These are phyloP conservation scores for Falcaria lacertinaria DNA, from an alignment of 2,888 invertebrate species.

Conservation along the genomic window DNA sequence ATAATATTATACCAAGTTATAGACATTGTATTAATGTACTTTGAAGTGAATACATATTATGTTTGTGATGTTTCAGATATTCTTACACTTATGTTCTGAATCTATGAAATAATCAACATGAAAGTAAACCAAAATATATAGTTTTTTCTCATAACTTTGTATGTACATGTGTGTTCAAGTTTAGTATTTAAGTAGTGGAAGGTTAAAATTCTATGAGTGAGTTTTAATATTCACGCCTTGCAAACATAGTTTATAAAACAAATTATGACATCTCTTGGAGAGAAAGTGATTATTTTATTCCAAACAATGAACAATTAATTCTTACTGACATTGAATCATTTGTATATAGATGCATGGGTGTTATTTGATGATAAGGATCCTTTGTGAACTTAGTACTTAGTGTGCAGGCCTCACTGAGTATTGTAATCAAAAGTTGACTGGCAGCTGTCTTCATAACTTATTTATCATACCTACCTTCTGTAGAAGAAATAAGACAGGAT, in stretches of 20 bases:
- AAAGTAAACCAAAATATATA: slow-evolving; percentile 70
- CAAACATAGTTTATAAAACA: slow-evolving; percentile 43
- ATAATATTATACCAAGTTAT: slow-evolving; percentile 4
- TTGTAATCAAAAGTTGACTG: slow-evolving; percentile 20
- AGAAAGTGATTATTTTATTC: slow-evolving; percentile 65
- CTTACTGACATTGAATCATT: slow-evolving; percentile 34
- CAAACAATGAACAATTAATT: slow-evolving; percentile 66
- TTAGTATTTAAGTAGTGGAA: slow-evolving; percentile 63
- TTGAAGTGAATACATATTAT: slow-evolving; percentile 28
- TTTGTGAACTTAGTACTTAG: slow-evolving; percentile 22
- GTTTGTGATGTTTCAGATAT: slow-evolving; percentile 35
- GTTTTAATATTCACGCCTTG: slow-evolving; percentile 42
- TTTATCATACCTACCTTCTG: not conserved
- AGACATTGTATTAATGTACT: slow-evolving; percentile 7
- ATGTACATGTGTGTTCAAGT: slow-evolving; percentile 73
- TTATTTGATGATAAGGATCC: slow-evolving; percentile 30
- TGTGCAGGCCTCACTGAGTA: slow-evolving; percentile 29
- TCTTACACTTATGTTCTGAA: slow-evolving; percentile 25
- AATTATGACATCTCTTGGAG: slow-evolving; percentile 46
- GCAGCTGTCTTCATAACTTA: not conserved
- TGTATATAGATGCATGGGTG: slow-evolving; percentile 34
- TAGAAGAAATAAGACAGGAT: not conserved
- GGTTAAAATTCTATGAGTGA: slow-evolving; percentile 45
- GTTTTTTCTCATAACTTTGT: slow-evolving; percentile 45
- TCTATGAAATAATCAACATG: slow-evolving; percentile 42